A percentile compares a stretch with the other conserved stretches of the same genome.
phyloP scores from a whole-genome alignment of 2,113 vertebrate genomes.

The Myrmecophaga tridactyla region DNA sequence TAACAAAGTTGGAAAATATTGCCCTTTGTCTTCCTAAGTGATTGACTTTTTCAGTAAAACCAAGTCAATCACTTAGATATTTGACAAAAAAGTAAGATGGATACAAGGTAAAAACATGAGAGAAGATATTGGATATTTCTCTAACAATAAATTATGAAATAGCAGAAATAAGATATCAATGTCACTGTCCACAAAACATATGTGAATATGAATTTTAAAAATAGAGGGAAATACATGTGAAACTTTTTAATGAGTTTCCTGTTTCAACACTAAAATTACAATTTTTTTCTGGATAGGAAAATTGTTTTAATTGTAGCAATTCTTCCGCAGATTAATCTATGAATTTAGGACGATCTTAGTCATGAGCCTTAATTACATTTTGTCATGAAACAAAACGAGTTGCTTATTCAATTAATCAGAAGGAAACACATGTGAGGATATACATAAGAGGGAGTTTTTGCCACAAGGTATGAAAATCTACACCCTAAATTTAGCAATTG shows the following conservation, averaged over 20 bases:
- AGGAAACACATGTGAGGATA: background rate
- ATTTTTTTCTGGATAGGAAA: background rate
- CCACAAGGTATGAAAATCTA: too few species aligned
- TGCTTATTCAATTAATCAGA: background rate
- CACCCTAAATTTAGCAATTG: background rate
- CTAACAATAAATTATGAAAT: conserved; percentile 18
- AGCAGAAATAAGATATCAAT: background rate
- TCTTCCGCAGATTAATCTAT: background rate
- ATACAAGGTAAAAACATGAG: background rate
- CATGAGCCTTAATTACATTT: background rate
- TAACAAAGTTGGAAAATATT: background rate
- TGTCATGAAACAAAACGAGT: background rate
- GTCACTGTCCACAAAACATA: background rate
- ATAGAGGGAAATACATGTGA: background rate
- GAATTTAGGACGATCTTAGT: background rate
- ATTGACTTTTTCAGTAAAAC: background rate
- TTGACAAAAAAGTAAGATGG: conserved; percentile 1
- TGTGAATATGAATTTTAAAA: background rate
- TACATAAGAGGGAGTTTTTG: too few species aligned
- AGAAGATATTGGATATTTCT: background rate
- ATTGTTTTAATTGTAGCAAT: background rate
- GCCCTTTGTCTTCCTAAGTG: background rate
- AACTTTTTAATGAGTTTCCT: background rate
- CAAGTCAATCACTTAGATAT: background rate
- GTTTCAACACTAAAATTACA: background rate